phyloP scores from a whole-genome alignment of 2,888 invertebrate genomes.

The Leucoma salicis region DNA sequence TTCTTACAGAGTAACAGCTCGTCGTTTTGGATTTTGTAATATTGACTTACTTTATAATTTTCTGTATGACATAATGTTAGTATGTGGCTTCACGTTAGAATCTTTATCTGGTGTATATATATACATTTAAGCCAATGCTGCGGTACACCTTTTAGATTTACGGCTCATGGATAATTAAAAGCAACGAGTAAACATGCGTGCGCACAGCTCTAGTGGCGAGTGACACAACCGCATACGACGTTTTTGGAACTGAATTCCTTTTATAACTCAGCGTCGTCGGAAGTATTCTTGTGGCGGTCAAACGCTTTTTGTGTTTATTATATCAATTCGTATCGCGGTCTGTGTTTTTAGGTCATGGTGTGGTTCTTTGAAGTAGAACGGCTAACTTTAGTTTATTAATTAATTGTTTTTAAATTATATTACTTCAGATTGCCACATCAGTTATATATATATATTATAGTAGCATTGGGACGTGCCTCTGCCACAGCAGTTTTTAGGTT shows the following conservation, averaged over 20 bases:
- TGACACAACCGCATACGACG: conserved; percentile 42
- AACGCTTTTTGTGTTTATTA: conserved; percentile 34
- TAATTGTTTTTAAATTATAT: neutral
- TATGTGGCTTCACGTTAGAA: conserved; percentile 41
- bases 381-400: conserved; percentile 7
- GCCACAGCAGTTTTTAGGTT: no score
- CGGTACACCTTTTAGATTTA: conserved; percentile 51
- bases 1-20: conserved; percentile 28
- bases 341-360: conserved; percentile 43
- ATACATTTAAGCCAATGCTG: conserved; percentile 41
- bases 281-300: conserved; percentile 39
- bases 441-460: no score
- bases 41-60: conserved; percentile 35
- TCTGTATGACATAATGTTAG: conserved; percentile 45
- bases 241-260: conserved; percentile 50
- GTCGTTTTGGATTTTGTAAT: conserved; percentile 21
- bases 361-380: conserved; percentile 29
- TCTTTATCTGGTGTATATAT: conserved; percentile 43
- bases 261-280: conserved; percentile 31
- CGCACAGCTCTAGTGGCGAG: conserved; percentile 31
- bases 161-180: conserved; percentile 43
- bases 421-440: no score
- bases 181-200: conserved; percentile 48
- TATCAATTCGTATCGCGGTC: conserved; percentile 31
- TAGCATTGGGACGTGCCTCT: no score